Evolutionary conservation across 2,888 invertebrate genomes (phyloP).

Genomic region (Sminthurinus aureus): DNA sequence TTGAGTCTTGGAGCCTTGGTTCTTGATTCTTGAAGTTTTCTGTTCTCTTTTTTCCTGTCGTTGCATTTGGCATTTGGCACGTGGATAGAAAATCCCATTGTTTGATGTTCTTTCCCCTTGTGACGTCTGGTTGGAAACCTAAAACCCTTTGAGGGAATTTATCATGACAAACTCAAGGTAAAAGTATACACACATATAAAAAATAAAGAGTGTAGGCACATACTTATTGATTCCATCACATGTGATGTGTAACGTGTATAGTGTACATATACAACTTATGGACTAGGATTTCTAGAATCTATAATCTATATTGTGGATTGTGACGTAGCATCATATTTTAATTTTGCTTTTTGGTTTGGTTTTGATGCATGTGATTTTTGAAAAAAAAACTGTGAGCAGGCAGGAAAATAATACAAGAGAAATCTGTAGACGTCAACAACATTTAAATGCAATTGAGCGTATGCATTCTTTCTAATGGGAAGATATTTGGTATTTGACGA

Average conservation of each 20-base stretch:
- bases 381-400: background rate
- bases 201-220: no score
- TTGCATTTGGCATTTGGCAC: slow-evolving; percentile 20
- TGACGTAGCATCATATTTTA: no score
- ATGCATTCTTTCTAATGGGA: slow-evolving; percentile 14
- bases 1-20: no score
- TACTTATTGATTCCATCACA: background rate
- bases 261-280: background rate
- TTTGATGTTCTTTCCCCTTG: slow-evolving; percentile 8
- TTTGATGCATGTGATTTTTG: no score
- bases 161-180: background rate
- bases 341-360: no score
- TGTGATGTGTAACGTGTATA: background rate
- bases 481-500: background rate
- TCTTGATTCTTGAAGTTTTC: background rate
- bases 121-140: slow-evolving; percentile 1
- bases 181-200: background rate
- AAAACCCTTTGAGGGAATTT: slow-evolving; percentile 6
- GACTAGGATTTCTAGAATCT: background rate
- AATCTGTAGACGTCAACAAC: slow-evolving; percentile 30
- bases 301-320: no score
- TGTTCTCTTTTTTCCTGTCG: background rate
- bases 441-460: slow-evolving; percentile 11
- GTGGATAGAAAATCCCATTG: slow-evolving; percentile 26
- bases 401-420: background rate